These are phyloP conservation scores for Cyclophora punctaria DNA, from an alignment of 2,888 invertebrate genomes.

Conservation along the genomic window DNA sequence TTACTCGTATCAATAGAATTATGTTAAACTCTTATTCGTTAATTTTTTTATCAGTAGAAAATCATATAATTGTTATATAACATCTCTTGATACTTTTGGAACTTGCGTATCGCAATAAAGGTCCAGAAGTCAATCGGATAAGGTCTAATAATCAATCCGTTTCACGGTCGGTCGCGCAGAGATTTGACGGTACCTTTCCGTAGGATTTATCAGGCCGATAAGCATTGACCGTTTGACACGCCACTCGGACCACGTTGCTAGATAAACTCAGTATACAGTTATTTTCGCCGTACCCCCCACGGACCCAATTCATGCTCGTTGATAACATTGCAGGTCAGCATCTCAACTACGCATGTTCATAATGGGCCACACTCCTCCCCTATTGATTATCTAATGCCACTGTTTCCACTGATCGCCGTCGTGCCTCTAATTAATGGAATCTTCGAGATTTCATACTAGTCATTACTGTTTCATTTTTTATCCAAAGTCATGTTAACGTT, in stretches of 20 bases:
- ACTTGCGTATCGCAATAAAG: no score
- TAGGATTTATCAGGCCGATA: conserved; percentile 10
- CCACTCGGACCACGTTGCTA: conserved; percentile 2
- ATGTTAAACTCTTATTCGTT: no score
- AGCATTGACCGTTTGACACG: conserved; percentile 28
- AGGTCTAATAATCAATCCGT: no score
- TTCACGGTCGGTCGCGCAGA: no score
- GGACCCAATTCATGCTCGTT: conserved; percentile 54
- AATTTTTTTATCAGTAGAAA: no score
- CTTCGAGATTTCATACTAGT: not conserved
- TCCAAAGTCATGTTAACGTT: not conserved
- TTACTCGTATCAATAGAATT: no score
- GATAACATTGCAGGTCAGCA: conserved; percentile 49
- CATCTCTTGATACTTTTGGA: no score
- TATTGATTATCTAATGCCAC: not conserved
- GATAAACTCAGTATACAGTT: conserved; percentile 23
- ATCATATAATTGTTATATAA: no score
- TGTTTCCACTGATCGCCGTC: not conserved
- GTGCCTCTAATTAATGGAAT: no score
- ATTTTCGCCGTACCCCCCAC: conserved; percentile 54
- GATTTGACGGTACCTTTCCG: no score
- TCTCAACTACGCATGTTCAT: conserved; percentile 12
- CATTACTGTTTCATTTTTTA: not conserved
- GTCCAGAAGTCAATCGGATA: no score
- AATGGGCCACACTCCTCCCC: conserved; percentile 18